Conservation (phyloP, 2,888 invertebrate genomes). For the Cheilosia scutellata region DNA sequence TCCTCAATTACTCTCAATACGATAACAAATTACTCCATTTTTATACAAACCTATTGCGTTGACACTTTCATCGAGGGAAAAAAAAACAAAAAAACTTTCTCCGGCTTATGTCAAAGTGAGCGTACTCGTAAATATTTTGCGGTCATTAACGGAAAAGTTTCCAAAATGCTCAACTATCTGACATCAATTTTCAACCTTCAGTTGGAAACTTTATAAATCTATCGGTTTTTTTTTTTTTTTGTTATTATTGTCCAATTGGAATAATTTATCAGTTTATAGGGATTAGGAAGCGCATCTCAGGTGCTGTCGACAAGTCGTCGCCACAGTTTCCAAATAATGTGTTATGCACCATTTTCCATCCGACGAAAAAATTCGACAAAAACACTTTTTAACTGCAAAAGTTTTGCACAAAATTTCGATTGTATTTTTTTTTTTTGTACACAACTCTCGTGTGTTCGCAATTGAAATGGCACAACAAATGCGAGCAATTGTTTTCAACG, state of each 20-base stretch:
- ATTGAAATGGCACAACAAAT: slow-evolving; percentile 50
- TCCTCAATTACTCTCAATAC: not conserved
- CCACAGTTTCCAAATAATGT: slow-evolving; percentile 58
- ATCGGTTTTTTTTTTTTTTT: slow-evolving; percentile 8
- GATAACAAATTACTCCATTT: not conserved
- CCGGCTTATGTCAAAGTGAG: slow-evolving; percentile 8
- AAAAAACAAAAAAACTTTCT: not conserved
- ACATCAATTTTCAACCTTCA: slow-evolving; percentile 23
- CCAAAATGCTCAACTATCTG: slow-evolving; percentile 12
- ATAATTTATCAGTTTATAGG: slow-evolving; percentile 52
- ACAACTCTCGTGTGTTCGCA: slow-evolving; percentile 38
- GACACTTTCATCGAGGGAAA: not conserved
- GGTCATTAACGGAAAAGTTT: slow-evolving; percentile 25
- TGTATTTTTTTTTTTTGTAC: slow-evolving; percentile 14
- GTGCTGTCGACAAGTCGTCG: slow-evolving; percentile 74
- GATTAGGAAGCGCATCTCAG: slow-evolving; percentile 48
- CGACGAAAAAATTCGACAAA: slow-evolving; percentile 26
- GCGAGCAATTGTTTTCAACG: slow-evolving; percentile 66
- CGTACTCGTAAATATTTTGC: slow-evolving; percentile 26
- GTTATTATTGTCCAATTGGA: slow-evolving; percentile 27
- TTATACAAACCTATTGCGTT: not conserved
- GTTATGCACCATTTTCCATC: slow-evolving; percentile 61
- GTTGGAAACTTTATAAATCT: slow-evolving; percentile 25
- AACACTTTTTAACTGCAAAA: slow-evolving; percentile 72
- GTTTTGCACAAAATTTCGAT: slow-evolving; percentile 57